Conservation (phyloP, 1,140 invertebrate genomes). For the Belonocnema kinseyi region DNA sequence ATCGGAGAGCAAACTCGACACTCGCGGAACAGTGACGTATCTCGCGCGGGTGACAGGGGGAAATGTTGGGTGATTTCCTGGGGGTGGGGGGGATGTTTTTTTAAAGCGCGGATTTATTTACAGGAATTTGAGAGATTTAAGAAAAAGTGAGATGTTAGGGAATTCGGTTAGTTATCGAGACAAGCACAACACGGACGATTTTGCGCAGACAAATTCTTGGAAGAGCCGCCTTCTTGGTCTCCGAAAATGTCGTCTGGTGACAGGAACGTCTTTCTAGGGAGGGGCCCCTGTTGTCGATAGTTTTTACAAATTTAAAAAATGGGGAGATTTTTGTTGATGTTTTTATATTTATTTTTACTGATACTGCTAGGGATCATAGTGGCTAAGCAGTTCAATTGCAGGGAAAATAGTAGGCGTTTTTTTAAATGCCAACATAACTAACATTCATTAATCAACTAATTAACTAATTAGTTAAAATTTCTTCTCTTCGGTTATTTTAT, state of each 20-base stretch:
- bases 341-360: no score
- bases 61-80: not conserved
- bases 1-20: constrained; percentile 6
- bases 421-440: no score
- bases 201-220: constrained; percentile 59
- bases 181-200: constrained; percentile 32
- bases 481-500: no score
- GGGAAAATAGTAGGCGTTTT: no score
- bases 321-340: not conserved
- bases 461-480: no score
- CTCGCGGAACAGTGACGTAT: constrained; percentile 27
- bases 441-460: no score
- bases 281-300: constrained; percentile 24
- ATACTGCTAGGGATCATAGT: no score
- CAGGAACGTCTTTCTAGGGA: constrained; percentile 48
- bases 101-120: not conserved
- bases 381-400: no score
- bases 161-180: not conserved
- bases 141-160: not conserved
- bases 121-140: not conserved
- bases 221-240: constrained; percentile 51
- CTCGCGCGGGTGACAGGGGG: not conserved
- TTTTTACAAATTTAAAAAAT: not conserved
- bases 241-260: constrained; percentile 64
- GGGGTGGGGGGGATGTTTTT: not conserved